phyloP scores from a whole-genome alignment of 2,113 vertebrate genomes.

The Elgaria multicarinata region DNA sequence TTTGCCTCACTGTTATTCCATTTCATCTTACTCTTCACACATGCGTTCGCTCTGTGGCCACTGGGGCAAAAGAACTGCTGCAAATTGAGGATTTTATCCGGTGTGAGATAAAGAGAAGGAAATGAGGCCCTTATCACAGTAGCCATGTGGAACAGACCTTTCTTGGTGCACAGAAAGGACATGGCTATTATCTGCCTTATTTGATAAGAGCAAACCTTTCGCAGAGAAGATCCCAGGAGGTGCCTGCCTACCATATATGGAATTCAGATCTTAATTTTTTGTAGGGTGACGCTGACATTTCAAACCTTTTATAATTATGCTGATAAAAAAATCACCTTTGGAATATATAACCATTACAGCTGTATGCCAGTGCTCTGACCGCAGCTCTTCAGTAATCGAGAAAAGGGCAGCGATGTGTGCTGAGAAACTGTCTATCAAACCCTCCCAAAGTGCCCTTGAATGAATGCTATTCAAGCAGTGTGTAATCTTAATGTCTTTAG shows the following conservation, averaged over 20 bases:
- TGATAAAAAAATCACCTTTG: not conserved
- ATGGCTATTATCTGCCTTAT: not conserved
- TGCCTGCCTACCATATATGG: not conserved
- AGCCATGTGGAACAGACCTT: not conserved
- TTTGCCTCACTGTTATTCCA: not conserved
- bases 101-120: not conserved
- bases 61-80: not conserved
- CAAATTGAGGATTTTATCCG: not conserved
- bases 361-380: not conserved
- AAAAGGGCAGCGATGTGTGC: not conserved
- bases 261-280: not conserved
- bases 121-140: not conserved
- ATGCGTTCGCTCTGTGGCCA: not conserved
- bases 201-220: not conserved
- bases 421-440: not conserved
- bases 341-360: not conserved
- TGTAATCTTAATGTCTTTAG: not conserved
- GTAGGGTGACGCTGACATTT: not conserved
- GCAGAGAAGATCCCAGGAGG: not conserved
- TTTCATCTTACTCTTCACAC: not conserved
- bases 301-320: not conserved
- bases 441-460: not conserved
- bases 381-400: not conserved
- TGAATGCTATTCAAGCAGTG: not conserved
- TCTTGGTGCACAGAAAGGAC: not conserved